Evolutionary conservation across 2,113 vertebrate genomes (phyloP).

Genomic region (Nycticebus coucang): DNA sequence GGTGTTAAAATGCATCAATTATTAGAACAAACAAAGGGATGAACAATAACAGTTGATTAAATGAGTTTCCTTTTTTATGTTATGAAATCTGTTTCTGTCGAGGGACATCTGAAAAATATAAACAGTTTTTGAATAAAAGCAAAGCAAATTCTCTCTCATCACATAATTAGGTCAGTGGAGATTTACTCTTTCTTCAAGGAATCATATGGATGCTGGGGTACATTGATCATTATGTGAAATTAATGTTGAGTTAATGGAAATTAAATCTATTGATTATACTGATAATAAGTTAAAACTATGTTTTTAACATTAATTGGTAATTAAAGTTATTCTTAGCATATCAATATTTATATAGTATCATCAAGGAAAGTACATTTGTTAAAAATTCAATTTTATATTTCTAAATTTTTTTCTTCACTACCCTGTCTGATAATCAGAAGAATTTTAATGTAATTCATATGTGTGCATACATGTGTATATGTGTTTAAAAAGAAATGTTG

Average conservation of each 20-base stretch:
- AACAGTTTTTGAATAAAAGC: constrained; percentile 48
- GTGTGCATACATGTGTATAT: background rate
- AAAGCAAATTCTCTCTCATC: constrained; percentile 23
- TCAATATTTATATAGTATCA: background rate
- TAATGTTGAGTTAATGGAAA: background rate
- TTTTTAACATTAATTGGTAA: constrained; percentile 24
- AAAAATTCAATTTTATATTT: background rate
- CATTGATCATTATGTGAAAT: background rate
- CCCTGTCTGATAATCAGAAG: background rate
- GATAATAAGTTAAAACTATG: background rate
- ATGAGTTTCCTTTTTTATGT: constrained; percentile 61
- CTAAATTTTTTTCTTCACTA: background rate
- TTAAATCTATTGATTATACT: constrained; percentile 13
- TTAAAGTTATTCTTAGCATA: background rate
- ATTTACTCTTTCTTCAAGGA: background rate
- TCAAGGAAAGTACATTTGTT: constrained; percentile 27
- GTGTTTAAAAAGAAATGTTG: background rate
- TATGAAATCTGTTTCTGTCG: constrained; percentile 47
- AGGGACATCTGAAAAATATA: constrained; percentile 62
- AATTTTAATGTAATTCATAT: background rate
- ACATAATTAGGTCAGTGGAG: constrained; percentile 55
- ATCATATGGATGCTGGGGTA: constrained; percentile 20
- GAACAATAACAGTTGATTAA: constrained; percentile 73
- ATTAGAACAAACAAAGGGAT: constrained; percentile 63
- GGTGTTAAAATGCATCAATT: constrained; percentile 64